These are phyloP conservation scores for Montipora sp. DNA, from an alignment of 64 coral and sea anemone genomes.

Conservation along the genomic window DNA sequence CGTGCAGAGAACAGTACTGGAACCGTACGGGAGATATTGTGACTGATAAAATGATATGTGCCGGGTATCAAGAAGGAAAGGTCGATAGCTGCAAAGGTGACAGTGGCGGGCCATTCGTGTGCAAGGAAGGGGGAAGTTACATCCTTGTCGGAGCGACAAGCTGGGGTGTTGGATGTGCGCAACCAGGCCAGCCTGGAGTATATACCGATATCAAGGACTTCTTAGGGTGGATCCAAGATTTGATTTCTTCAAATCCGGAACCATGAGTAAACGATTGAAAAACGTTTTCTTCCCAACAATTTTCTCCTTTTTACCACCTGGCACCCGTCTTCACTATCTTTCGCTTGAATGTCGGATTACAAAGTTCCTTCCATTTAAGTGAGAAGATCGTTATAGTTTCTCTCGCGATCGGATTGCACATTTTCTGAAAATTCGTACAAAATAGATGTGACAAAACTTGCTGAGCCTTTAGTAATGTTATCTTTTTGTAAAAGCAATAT, in stretches of 20 bases:
- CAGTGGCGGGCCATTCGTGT: constrained; percentile 94
- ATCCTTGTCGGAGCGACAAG: constrained; percentile 79
- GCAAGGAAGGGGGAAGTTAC: constrained; percentile 43
- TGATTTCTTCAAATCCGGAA: background rate
- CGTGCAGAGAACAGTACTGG: constrained; percentile 56
- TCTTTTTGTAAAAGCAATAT: no score
- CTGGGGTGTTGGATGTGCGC: constrained; percentile 93
- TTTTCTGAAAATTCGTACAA: no score
- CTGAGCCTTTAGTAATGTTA: no score
- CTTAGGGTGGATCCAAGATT: constrained; percentile 62
- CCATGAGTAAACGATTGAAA: background rate
- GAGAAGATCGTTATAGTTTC: no score
- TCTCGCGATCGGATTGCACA: no score
- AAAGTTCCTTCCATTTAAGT: no score
- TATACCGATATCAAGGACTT: constrained; percentile 87
- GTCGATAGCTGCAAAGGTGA: constrained; percentile 96
- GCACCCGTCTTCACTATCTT: background rate
- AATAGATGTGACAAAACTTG: no score
- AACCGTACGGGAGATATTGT: constrained; percentile 17
- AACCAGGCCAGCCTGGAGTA: constrained; percentile 72
- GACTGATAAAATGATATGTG: constrained; percentile 86
- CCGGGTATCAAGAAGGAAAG: constrained; percentile 81
- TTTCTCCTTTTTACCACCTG: no score
- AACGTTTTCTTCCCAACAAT: no score
- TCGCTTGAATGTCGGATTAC: background rate